phyloP scores from a whole-genome alignment of 2,113 vertebrate genomes.

The Megalops atlanticus region DNA sequence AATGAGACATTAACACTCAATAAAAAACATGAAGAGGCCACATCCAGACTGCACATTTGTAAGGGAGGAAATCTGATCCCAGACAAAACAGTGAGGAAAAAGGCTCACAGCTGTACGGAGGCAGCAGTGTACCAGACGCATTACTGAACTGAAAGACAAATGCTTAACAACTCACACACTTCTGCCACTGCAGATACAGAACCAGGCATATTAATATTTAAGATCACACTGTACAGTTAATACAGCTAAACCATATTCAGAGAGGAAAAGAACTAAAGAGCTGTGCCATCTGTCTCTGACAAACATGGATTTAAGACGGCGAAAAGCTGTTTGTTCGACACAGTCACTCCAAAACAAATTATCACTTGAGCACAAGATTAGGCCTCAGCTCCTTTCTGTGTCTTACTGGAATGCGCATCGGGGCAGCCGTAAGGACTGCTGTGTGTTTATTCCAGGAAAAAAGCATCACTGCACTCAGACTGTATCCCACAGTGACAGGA shows the following conservation, averaged over 20 bases:
- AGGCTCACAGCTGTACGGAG: not conserved
- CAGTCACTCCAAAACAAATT: not conserved
- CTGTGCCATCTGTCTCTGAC: constrained; percentile 3
- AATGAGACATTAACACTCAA: not conserved
- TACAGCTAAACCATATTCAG: not conserved
- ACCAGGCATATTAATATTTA: no score
- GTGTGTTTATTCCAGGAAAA: no score
- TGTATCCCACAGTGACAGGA: no score
- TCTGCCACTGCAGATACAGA: not conserved
- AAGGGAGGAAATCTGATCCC: not conserved
- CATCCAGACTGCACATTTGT: not conserved
- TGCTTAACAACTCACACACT: not conserved
- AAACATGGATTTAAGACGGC: not conserved
- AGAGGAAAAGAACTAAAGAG: not conserved
- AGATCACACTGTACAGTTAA: not conserved
- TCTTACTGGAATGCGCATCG: not conserved
- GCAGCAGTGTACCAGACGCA: not conserved
- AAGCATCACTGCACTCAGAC: no score
- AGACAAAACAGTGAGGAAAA: not conserved
- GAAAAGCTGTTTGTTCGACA: not conserved
- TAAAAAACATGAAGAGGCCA: not conserved
- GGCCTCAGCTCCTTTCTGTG: not conserved
- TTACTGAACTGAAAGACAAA: not conserved
- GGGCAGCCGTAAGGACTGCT: no score
- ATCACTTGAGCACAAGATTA: not conserved